Percentiles rank a stretch among this genome's conserved stretches.
Conservation (phyloP, 2,888 invertebrate genomes). For the Pseudoips prasinana region DNA sequence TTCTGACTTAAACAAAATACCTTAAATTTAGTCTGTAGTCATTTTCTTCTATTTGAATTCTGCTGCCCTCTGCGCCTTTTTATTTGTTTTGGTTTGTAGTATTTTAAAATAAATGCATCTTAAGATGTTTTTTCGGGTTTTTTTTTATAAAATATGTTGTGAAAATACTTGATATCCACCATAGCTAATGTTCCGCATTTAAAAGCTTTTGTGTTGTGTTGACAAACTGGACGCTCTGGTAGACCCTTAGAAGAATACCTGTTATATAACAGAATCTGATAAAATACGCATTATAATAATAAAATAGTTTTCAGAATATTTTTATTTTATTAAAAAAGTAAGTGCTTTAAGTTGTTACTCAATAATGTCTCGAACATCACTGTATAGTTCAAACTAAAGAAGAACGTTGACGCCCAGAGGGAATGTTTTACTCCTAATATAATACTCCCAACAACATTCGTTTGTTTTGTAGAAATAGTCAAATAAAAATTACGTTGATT, state of each 20-base stretch:
- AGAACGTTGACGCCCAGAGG: too few relatives aligned
- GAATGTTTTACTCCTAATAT: too few relatives aligned
- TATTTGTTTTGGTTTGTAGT: constrained; percentile 7
- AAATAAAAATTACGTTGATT: too few relatives aligned
- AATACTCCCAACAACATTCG: too few relatives aligned
- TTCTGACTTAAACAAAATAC: constrained; percentile 5
- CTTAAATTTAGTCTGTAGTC: constrained; percentile 5
- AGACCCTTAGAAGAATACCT: constrained; percentile 6
- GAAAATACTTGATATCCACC: constrained; percentile 6
- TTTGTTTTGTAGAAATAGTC: too few relatives aligned
- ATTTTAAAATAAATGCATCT: constrained; percentile 12
- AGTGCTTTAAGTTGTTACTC: too few relatives aligned
- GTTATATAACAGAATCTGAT: too few relatives aligned
- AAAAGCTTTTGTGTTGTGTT: constrained; percentile 7
- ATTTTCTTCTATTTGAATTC: constrained; percentile 5
- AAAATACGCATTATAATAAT: too few relatives aligned
- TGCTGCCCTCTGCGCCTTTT: constrained; percentile 5
- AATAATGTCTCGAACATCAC: too few relatives aligned
- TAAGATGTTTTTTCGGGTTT: constrained; percentile 4
- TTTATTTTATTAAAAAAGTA: too few relatives aligned
- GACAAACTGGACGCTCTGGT: constrained; percentile 6
- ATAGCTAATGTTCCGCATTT: constrained; percentile 6
- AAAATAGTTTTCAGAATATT: too few relatives aligned
- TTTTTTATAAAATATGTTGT: constrained; percentile 8
- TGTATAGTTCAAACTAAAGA: too few relatives aligned